Base-by-base conservation (phyloP, 2,888 invertebrate species). In the Agonopterix heracliana region DNA sequence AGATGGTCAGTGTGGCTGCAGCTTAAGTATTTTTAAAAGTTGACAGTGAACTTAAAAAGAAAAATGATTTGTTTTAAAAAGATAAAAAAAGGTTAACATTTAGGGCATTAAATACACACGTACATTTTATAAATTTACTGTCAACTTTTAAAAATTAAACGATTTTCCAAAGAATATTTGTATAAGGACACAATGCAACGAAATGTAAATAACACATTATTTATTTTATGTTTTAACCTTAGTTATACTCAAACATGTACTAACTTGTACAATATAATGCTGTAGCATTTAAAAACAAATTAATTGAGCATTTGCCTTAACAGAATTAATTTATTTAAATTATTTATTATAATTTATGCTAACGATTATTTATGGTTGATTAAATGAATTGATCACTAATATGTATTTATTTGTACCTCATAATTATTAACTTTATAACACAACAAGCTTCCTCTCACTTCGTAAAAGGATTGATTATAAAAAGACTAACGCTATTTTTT, bases 201-300 rank as follows among this genome's bases (percentile, higher is more conserved):
- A 26, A 68, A 69, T 81, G 80, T 86, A 85, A 83, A 87, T 86
- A 85, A 73, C 66, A 71, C 66, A 48, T 63, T 72, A 78, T 77
- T 75, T 81, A 79, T 79, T 75, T 73, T 70, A 47, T 51, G 26
- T 13, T 41, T 63, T 66, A 64, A 70, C 57, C 62, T 66, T 63
- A 68, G 70, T 66, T 64, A 59, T 60, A 63, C 60, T 50, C 56
- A 7, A 26, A 26, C 7, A 63, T 63, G 73, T 71, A 78, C 76
- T 81, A 72, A 81, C 77, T 77, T 78, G 80, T 82, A 81, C 74
- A 78, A 69, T 69, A 57, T 63, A 61, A 51, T 49, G 73, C 74
- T 80, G 65, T 78, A 79, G 87, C 87, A 86, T 86, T 87, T 87
- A 86, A 41, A 14, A 56, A 68, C 61, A 67, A 67, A 68, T 62